Evolutionary conservation across 2,113 vertebrate species (phyloP), one percentile per base, ranked within the genome.

Genomic region (Halichoeres trimaculatus): DNA sequence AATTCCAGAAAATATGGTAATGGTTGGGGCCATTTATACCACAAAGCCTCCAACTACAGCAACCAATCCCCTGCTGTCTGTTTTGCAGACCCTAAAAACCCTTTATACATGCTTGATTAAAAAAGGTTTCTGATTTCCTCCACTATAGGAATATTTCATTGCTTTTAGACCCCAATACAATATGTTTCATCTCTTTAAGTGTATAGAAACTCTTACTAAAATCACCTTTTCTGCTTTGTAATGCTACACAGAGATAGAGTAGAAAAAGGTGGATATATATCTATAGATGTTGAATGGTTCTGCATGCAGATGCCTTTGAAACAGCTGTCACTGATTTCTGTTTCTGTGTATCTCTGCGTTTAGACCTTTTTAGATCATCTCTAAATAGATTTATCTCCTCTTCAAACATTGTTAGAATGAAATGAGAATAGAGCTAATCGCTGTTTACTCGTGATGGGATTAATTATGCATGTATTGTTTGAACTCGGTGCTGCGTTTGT

Each of bases 391-490:
- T 68, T 56, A 74, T 70, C 72, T 54, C 24, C 68, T 84, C 50
- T 76, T 80, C 53, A 78, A 74, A 81, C 53, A 65, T 76, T 61
- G 63, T 64, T 55, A 20, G 52, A 67, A 30, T 81, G 43, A 78
- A 81, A 66, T 19, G 35, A 34, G 43, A 74, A 69, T 65, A 24
- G 35, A 78, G 14, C 78, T 78, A 78, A 88, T 76, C 53, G 5
- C 34, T 73, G 53, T 82, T 81, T 70, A 51, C 51, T 43, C 23
- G 38, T 36, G 43, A 30, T 11, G 43, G 50, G 50, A 82, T 78
- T 56, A 74, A 81, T 79, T 60, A 73, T 67, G 48, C 72, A 63
- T 65, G 75, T 58, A 59, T 55, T 78, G 75, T 84, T 84, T 75
- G 60, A 74, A 72, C 71, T 53, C 38, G 51, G 40, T 50, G 58